Evolutionary conservation across 2,888 invertebrate genomes (phyloP).

Genomic region (Chrysolina haemoptera): DNA sequence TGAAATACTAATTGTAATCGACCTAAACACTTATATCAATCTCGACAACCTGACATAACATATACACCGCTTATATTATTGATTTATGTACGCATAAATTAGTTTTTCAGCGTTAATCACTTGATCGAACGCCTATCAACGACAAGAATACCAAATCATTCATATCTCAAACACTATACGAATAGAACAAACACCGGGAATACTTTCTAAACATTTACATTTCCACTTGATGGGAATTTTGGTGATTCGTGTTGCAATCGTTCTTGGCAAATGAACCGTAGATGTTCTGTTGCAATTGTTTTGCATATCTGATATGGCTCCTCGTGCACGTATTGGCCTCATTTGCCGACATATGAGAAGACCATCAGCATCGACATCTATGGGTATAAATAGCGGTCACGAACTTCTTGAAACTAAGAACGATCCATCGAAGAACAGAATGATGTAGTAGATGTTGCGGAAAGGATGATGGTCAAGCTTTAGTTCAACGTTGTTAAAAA

Average conservation of each 20-base stretch:
- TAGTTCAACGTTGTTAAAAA: neutral
- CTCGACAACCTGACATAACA: neutral
- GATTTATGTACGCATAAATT: constrained; percentile 31
- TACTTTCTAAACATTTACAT: neutral
- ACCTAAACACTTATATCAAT: neutral
- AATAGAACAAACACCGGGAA: neutral
- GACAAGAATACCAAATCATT: constrained; percentile 38
- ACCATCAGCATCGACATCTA: neutral
- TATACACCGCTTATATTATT: constrained; percentile 7
- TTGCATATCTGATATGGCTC: constrained; percentile 9
- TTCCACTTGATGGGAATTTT: neutral
- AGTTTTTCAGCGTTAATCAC: constrained; percentile 33
- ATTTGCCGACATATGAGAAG: neutral
- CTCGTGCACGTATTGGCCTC: neutral
- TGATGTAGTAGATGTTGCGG: no score
- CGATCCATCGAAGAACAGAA: no score
- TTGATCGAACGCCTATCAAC: constrained; percentile 17
- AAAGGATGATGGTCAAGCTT: no score
- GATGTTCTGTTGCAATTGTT: constrained; percentile 5
- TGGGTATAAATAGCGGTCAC: neutral
- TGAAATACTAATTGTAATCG: neutral
- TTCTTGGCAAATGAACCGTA: neutral
- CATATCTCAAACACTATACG: constrained; percentile 47
- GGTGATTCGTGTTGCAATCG: neutral
- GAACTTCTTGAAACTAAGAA: neutral